These are phyloP conservation scores for Gisinianus flammeolus DNA, from an alignment of 2,888 invertebrate species.

Conservation along the genomic window DNA sequence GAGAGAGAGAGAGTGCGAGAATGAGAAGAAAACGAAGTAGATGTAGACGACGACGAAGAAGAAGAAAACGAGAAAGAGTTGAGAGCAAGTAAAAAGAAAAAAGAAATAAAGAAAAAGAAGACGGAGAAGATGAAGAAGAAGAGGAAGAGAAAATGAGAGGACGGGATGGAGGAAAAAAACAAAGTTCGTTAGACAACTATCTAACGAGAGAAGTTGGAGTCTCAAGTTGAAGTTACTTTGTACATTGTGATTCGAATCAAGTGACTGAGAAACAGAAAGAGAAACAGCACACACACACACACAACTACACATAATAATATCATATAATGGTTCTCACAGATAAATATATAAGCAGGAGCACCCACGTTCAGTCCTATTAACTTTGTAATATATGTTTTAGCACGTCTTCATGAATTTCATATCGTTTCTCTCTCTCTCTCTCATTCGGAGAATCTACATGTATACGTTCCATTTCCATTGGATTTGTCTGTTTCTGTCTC, in stretches of 20 bases:
- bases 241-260: slow-evolving; percentile 7
- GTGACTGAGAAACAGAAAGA: neutral
- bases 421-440: slow-evolving; percentile 14
- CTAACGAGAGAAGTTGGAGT: neutral
- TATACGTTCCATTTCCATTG: neutral
- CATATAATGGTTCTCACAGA: neutral
- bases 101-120: too few species aligned
- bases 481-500: neutral
- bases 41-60: neutral
- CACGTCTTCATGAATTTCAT: slow-evolving; percentile 39
- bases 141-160: neutral
- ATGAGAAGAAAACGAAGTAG: neutral
- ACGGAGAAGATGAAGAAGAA: neutral
- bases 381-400: slow-evolving; percentile 39
- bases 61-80: neutral
- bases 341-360: neutral
- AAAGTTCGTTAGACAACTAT: slow-evolving; percentile 18
- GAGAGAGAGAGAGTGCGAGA: neutral
- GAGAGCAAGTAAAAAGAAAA: neutral
- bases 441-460: neutral
- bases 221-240: slow-evolving; percentile 1
- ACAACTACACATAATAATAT: neutral
- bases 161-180: neutral
- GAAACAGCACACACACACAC: neutral
- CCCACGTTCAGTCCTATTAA: slow-evolving; percentile 31